These are phyloP conservation scores for Antheraea assamensis DNA, from an alignment of 2,888 invertebrate genomes.

Conservation along the genomic window DNA sequence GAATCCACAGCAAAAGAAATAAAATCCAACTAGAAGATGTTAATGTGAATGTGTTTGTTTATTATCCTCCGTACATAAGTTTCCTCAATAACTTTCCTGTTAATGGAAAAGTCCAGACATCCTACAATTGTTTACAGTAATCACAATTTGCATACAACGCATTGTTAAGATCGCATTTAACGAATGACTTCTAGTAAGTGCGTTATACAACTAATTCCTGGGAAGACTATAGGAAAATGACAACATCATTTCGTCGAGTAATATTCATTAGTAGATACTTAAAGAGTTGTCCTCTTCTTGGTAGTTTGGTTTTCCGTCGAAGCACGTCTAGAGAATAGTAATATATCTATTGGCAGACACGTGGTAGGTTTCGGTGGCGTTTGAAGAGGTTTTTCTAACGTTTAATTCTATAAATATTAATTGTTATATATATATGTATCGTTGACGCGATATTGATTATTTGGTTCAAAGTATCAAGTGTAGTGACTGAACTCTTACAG, in stretches of 20 bases:
- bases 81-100: background rate
- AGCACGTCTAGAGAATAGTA: background rate
- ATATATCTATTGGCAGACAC: background rate
- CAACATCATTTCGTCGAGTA: constrained; percentile 13
- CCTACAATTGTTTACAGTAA: background rate
- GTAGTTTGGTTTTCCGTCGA: background rate
- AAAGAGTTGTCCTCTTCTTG: background rate
- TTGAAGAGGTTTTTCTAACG: too few species aligned
- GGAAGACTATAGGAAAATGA: constrained; percentile 10
- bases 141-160: background rate
- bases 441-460: too few species aligned
- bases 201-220: constrained; percentile 11
- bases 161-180: background rate
- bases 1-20: background rate
- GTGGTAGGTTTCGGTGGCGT: too few species aligned
- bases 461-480: too few species aligned
- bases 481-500: too few species aligned
- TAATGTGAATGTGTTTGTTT: background rate
- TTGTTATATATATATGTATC: too few species aligned
- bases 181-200: constrained; percentile 1
- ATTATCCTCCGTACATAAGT: background rate
- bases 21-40: background rate
- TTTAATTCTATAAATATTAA: too few species aligned
- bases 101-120: background rate
- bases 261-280: constrained; percentile 14